Percentiles rank a stretch among this genome's conserved stretches.
Evolutionary conservation across 1,140 invertebrate genomes (phyloP).

Genomic region (Calliphora vicina): DNA sequence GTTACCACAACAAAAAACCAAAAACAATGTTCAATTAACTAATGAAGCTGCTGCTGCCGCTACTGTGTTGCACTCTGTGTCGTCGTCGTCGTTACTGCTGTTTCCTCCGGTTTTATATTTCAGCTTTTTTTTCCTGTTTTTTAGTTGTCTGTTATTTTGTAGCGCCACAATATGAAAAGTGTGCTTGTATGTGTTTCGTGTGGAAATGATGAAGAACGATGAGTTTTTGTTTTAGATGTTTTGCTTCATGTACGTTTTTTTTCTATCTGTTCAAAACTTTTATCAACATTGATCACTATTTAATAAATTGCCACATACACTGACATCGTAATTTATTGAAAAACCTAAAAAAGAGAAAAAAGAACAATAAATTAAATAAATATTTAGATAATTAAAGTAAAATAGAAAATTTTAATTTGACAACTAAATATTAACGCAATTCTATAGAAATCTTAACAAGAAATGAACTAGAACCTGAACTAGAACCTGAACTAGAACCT

Average conservation of each 20-base stretch:
- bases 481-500: no score
- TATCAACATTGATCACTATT: constrained; percentile 25
- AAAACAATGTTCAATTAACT: constrained; percentile 30
- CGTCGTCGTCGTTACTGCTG: not conserved
- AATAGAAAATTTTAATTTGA: no score
- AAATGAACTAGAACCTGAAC: not conserved
- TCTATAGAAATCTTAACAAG: no score
- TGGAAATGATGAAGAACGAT: constrained; percentile 31
- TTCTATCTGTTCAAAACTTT: not conserved
- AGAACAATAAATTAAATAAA: no score
- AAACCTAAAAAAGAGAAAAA: no score
- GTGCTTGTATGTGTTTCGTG: not conserved
- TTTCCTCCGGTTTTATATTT: not conserved
- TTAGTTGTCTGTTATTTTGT: constrained; percentile 9
- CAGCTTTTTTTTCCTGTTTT: not conserved
- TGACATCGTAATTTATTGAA: not conserved
- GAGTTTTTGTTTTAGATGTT: constrained; percentile 25
- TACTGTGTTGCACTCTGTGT: no score
- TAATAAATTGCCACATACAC: constrained; percentile 22
- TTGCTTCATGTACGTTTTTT: constrained; percentile 8
- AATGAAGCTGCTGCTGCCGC: constrained; percentile 18
- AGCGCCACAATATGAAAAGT: not conserved
- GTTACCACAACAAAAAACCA: not conserved
- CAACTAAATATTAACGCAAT: no score
- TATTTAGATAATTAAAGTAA: no score